These are phyloP conservation scores for Danaus melanippus DNA, from an alignment of 1,140 invertebrate species.

Conservation along the genomic window DNA sequence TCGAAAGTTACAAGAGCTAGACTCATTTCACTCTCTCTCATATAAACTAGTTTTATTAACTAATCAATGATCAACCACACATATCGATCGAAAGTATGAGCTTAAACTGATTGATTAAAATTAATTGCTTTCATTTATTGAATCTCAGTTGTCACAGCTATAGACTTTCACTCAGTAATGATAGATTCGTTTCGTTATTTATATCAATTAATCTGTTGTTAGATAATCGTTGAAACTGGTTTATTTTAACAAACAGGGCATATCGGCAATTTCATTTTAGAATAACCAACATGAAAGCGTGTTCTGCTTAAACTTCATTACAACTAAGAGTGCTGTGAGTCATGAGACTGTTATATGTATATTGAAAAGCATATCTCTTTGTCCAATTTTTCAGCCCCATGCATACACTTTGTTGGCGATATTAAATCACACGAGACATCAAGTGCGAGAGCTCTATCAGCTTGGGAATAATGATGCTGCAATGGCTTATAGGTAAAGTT, in stretches of 20 bases:
- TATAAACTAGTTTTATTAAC: conserved; percentile 28
- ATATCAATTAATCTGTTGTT: too few relatives aligned
- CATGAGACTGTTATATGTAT: conserved; percentile 9
- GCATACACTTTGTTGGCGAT: conserved; percentile 82
- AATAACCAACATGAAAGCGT: too few relatives aligned
- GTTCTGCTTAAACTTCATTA: too few relatives aligned
- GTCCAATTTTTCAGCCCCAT: conserved; percentile 71
- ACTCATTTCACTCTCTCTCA: conserved; percentile 28
- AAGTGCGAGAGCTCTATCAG: conserved; percentile 79
- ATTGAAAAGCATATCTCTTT: conserved; percentile 4
- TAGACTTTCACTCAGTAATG: too few relatives aligned
- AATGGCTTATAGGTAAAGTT: conserved; percentile 71
- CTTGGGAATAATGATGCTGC: conserved; percentile 79
- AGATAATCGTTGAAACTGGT: too few relatives aligned
- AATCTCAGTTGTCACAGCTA: too few relatives aligned
- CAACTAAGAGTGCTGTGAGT: not conserved
- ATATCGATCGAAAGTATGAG: conserved; percentile 13
- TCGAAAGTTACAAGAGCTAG: conserved; percentile 32
- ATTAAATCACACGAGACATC: conserved; percentile 82
- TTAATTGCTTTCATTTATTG: too few relatives aligned
- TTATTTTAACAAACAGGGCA: conserved; percentile 4
- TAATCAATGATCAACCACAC: conserved; percentile 18
- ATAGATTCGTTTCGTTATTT: too few relatives aligned
- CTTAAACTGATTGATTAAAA: too few relatives aligned
- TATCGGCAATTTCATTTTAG: conserved; percentile 1